Base-by-base conservation (phyloP, 2,888 invertebrate genomes). In the Epirrhoe tristata region DNA sequence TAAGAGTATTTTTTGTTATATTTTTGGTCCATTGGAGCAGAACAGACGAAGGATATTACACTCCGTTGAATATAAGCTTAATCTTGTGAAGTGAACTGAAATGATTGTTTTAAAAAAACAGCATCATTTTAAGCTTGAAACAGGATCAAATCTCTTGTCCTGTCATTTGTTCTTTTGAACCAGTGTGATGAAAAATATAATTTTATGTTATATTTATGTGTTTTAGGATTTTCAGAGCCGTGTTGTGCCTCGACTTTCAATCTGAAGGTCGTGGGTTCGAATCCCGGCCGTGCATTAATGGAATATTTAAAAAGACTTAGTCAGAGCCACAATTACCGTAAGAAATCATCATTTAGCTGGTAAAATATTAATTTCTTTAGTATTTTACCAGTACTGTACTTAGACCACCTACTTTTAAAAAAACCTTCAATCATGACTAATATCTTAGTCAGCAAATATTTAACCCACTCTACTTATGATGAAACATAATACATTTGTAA, bases 11-110 rank as follows among this genome's bases (percentile, higher is more conserved):
- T 61, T 63, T 57, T 63, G 8, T 51, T 10, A 32, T 12, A 57
- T 53, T 53, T 61, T 36, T 61, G 60, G 57, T 66, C 53, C 66
- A 63, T 24, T 64, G 69, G 67, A 24, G 39, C 66, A 64, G 55
- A 66, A 69, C 6, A 58, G 63, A 70, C 57, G 50, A 7, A 10
- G 55, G 63, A 66, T 64, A 63, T 62, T 36, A 70, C 62, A 70
- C 63, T 64, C 39, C 52, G 63, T 24, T 61, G n/a, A 43, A 57
- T 66, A 39, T 60, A 54, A 48, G 65, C 46, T 69, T 60, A 52
- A 63, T 50, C 63, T 63, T 57, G 63, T 63, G 50, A 52, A 57
- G 32, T 52, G 51, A 32, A 32, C 57, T 17, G 63, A 10, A 46
- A 56, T 62, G 31, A 43, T 63, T 52, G 31, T 24, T 51, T 48